A percentile compares a stretch with the other conserved stretches of the same genome.
These are phyloP conservation scores for Rhodinocichla rosea DNA, from an alignment of 2,113 vertebrate species.

Conservation along the genomic window DNA sequence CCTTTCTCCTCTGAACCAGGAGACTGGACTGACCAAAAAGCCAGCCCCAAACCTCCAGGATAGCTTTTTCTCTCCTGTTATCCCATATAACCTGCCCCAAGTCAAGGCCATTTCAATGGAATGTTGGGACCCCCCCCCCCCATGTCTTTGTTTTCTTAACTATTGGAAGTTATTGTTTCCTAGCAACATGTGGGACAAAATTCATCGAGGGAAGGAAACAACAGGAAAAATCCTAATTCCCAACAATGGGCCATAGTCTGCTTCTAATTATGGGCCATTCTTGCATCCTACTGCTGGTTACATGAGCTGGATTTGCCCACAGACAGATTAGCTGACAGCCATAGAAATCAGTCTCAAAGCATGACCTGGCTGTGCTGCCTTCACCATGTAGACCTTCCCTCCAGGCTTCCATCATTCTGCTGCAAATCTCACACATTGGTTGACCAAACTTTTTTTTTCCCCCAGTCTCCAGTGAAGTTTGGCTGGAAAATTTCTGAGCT, in stretches of 20 bases:
- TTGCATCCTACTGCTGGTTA: slow-evolving; percentile 69
- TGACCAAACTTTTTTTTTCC: neutral
- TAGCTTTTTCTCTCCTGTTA: neutral
- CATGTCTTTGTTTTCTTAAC: neutral
- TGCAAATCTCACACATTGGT: neutral
- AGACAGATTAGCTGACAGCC: slow-evolving; percentile 49
- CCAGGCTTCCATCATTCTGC: neutral
- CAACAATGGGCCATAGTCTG: neutral
- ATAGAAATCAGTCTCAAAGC: slow-evolving; percentile 56
- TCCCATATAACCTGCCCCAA: neutral
- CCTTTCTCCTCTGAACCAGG: neutral
- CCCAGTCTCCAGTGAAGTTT: neutral
- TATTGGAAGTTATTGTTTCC: neutral
- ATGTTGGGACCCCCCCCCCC: neutral
- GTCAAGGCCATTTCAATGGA: neutral
- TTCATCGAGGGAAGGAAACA: neutral
- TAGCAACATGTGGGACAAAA: neutral
- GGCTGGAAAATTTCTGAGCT: slow-evolving; percentile 53
- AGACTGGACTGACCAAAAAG: neutral
- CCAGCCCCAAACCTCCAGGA: fast-evolving
- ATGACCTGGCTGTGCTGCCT: slow-evolving; percentile 32
- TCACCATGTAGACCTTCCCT: neutral
- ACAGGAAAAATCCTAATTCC: neutral
- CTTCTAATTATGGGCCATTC: slow-evolving; percentile 66
- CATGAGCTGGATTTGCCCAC: slow-evolving; percentile 50